phyloP scores from a whole-genome alignment of 2,797 vertebrate species.

The Sebastes iracundus region DNA sequence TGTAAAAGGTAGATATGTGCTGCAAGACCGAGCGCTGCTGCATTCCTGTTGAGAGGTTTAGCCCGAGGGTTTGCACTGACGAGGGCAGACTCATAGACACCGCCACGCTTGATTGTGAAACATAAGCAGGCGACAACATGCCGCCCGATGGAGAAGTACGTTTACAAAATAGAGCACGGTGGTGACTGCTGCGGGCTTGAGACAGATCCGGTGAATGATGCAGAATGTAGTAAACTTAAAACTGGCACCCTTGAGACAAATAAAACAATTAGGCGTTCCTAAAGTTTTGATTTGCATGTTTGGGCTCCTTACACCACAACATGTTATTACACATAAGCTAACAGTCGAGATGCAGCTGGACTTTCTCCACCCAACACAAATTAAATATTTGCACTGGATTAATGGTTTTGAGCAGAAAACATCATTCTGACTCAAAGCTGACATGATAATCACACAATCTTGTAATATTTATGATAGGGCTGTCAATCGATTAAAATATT shows the following conservation, averaged over 20 bases:
- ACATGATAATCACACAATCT: not conserved
- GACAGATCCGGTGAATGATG: not conserved
- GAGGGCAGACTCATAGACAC: slow-evolving; percentile 13
- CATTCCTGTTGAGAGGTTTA: slow-evolving; percentile 55
- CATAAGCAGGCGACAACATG: slow-evolving; percentile 49
- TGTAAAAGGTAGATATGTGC: slow-evolving; percentile 8
- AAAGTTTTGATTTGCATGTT: not conserved
- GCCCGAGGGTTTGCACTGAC: slow-evolving; percentile 48
- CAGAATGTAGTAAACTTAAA: not conserved
- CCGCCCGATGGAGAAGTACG: not conserved
- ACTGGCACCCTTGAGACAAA: not conserved
- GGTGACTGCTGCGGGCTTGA: not conserved
- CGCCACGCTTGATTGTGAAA: slow-evolving; percentile 39
- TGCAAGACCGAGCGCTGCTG: slow-evolving; percentile 48
- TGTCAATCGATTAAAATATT: too few species aligned
- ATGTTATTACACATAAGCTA: not conserved
- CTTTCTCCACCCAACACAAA: not conserved
- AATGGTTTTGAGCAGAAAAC: not conserved
- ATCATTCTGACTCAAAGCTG: not conserved
- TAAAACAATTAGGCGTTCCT: not conserved
- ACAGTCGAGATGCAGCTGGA: not conserved
- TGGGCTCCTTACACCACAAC: not conserved
- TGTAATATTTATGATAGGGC: not conserved
- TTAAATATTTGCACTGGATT: not conserved
- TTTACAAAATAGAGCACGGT: not conserved